Conservation (phyloP, 2,888 invertebrate species). For the Drosophila setosimentum region DNA sequence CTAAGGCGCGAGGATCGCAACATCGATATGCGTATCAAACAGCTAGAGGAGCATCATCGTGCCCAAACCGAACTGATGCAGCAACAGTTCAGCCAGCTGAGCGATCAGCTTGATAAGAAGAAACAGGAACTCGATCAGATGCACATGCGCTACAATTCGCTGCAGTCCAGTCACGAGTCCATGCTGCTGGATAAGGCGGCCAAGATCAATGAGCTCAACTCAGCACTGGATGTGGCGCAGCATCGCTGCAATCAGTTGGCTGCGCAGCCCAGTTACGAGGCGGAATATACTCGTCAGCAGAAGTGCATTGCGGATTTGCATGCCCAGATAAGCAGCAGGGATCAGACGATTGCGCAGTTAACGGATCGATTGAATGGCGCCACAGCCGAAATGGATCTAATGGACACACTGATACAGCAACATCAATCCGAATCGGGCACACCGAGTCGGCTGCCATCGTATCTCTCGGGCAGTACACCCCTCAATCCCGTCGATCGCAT, state of each 20-base stretch:
- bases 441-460: constrained; percentile 55
- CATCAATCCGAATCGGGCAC: constrained; percentile 75
- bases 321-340: constrained; percentile 78
- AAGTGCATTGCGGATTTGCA: constrained; percentile 78
- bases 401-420: constrained; percentile 83
- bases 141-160: constrained; percentile 86
- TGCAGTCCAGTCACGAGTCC: constrained; percentile 87
- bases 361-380: constrained; percentile 81
- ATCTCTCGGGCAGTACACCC: constrained; percentile 82
- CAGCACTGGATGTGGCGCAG: constrained; percentile 88
- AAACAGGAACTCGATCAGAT: constrained; percentile 87
- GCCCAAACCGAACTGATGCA: constrained; percentile 86
- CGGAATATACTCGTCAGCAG: constrained; percentile 80
- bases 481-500: constrained; percentile 83
- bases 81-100: constrained; percentile 85
- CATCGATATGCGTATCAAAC: constrained; percentile 84
- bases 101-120: constrained; percentile 85
- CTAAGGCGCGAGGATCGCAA: constrained; percentile 81
- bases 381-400: constrained; percentile 82
- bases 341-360: constrained; percentile 80
- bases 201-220: constrained; percentile 88
- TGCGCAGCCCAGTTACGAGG: constrained; percentile 73
- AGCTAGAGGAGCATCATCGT: constrained; percentile 85
- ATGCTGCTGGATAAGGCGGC: constrained; percentile 88
- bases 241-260: constrained; percentile 84